Evolutionary conservation across 2,888 invertebrate species (phyloP), one percentile per base, ranked within the genome.

Genomic region (Pterobdella sp.): DNA sequence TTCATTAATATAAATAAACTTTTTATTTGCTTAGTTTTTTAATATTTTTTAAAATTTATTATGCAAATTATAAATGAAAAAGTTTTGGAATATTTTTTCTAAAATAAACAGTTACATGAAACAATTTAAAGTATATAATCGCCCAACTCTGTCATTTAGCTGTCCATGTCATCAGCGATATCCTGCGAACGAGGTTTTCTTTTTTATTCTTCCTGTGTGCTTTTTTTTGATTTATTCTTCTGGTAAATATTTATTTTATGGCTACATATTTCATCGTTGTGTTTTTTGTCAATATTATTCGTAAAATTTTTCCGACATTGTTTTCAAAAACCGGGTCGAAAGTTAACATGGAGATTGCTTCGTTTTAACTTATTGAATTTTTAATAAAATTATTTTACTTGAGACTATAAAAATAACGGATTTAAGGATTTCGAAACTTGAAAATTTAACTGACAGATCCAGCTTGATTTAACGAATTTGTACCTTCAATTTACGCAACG

Each of bases 101-200:
- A n/a, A n/a, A n/a, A n/a, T n/a, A n/a, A n/a, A n/a, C n/a, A n/a
- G n/a, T n/a, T n/a, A n/a, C n/a, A n/a, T n/a, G n/a, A n/a, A n/a
- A n/a, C n/a, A n/a, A n/a, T n/a, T n/a, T n/a, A n/a, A n/a, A n/a
- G n/a, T n/a, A n/a, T n/a, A n/a, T n/a, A 56, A 63, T 34, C 26
- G 37, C 18, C 34, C 71, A 71, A 63, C 71, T 37, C 71, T 56
- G 71, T 71, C 56, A 34, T 56, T 34, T 71, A 60, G 52, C 42
- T 71, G 56, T 52, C 71, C 71, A 71, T 71, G 71, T 71, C 71
- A 71, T 71, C 71, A 71, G 37, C 71, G 71, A 71, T 29, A 71
- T 52, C 42, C 42, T 34, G 63, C 35, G 71, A 71, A 36, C n/a
- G n/a, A 35, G 65, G 65, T 65, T 4, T 71, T 42, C 52, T 56